Base-by-base conservation (phyloP, 2,797 vertebrate genomes). In the Eurystomus glaucurus region DNA sequence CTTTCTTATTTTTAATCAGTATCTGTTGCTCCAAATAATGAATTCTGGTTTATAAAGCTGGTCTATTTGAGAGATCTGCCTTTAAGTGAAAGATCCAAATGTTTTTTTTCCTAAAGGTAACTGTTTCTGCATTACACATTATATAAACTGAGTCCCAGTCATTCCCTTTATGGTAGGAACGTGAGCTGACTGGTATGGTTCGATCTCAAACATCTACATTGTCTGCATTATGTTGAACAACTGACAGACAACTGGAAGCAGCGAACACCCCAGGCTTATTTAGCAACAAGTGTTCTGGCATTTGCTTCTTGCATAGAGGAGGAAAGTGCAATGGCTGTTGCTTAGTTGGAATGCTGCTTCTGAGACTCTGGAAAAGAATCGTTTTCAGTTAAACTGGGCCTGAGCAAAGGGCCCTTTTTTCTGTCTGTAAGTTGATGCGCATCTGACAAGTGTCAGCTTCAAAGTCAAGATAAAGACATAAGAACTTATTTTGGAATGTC, bases 381-480 rank as follows among this genome's bases (percentile, higher is more conserved):
- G 17, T 75, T 75, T 90, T 91, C 4, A 6, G 16, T 87, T 85
- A 83, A 89, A 35, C 25, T 28, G 26, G 6, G 11, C 10, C 65
- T 83, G 52, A 64, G 68, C 20, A 80, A 85, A 84, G 74, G 61
- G 13, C 22, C 19, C 21, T 48, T 12, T 50, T 60, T 82, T 60
- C 60, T 86, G 3, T 54, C 41, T 80, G 5, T 71, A 12, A 35
- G 29, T 57, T 88, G 52, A 52, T 80, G 19, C 6, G 3, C 48
- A 46, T 94, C 79, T 93, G 88, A 93, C 55, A 81, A 37, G 26
- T 26, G 9, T 82, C 45, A 60, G 52, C 64, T 91, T 89, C 81
- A 91, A 88, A 89, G 81, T 60, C 55, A 77, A 82, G 71, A 77
- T 64, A 52, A 89, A 93, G 78, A 85, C 14, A 46, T 74, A 61